Evolutionary conservation across 2,797 vertebrate genomes (phyloP).

Genomic region (Platalea minor): DNA sequence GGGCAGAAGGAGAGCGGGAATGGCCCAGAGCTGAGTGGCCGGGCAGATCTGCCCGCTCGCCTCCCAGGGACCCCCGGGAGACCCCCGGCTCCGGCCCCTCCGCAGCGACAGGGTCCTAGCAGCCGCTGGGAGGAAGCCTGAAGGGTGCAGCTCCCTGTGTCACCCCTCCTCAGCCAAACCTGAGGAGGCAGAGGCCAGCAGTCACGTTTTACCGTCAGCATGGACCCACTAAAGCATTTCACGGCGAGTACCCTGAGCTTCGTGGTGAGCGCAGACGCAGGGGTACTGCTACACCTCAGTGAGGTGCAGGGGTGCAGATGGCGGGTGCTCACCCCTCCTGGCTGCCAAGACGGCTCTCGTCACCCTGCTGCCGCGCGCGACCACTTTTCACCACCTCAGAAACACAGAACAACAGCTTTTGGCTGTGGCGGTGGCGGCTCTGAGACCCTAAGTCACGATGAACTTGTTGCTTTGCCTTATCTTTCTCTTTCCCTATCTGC

Average conservation of each 20-base stretch:
- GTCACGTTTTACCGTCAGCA: not conserved
- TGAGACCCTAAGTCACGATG: not conserved
- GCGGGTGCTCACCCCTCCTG: not conserved
- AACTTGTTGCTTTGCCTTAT: not conserved
- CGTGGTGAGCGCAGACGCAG: not conserved
- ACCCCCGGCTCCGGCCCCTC: not conserved
- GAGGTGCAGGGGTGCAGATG: not conserved
- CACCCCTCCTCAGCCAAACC: not conserved
- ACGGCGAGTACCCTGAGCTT: not conserved
- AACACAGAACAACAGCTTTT: not conserved
- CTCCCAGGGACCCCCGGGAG: not conserved
- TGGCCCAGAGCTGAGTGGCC: not conserved
- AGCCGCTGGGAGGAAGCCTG: not conserved
- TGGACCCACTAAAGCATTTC: not conserved
- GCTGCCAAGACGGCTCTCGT: not conserved
- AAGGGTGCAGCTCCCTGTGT: not conserved
- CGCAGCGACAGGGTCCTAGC: not conserved
- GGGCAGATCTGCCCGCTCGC: not conserved
- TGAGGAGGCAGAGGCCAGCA: not conserved
- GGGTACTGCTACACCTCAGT: not conserved
- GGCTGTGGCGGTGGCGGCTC: fast-evolving
- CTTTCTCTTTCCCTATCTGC: not conserved
- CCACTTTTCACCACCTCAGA: not conserved
- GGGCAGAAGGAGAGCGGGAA: not conserved
- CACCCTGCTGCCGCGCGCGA: not conserved